Evolutionary conservation across 2,113 vertebrate genomes (phyloP), one percentile per base, ranked within the genome.

Genomic region (Ptychochromis oligacanthus): DNA sequence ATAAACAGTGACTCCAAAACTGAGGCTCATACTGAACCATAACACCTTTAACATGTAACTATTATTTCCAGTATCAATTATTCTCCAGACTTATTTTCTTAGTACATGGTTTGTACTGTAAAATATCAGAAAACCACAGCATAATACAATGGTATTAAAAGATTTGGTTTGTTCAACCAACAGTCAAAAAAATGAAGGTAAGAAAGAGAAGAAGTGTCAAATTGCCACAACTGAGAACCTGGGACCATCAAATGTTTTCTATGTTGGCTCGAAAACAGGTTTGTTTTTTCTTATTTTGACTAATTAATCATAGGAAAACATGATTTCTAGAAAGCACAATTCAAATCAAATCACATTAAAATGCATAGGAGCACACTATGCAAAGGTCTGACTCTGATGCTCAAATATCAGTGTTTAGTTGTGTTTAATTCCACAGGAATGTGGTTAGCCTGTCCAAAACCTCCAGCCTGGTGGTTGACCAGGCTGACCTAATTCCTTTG

Each of bases 301-400:
- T 26, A 46, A 14, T 18, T n/a, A 0, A 65, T 46, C 22, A 46
- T 22, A 46, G 40, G 40, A 13, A 43, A 43, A 4, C 40, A 14
- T 13, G 40, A 43, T 20, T 18, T 14, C 3, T 54, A 9, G 43
- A 52, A 31, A 70, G 6, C 65, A 31, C 2, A 10, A 52, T 31
- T 52, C 67, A 72, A 72, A 5, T 31, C 1, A 54, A 72, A 31
- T n/a, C 26, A 54, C 43, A 31, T 18, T 52, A 52, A 20, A 0
- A 0, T 46, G 54, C 46, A 34, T 3, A 34, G 31, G 43, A 72
- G 67, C 67, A 52, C 0, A 11, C 0, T 52, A 31, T 3, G 46
- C 46, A 72, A 54, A 72, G 0, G 26, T 13, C 46, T 7, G 6
- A 54, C 46, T 52, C 5, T 0, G 67, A 54, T 49, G 31, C 26